Evolutionary conservation across 2,888 invertebrate genomes (phyloP), one percentile per base, ranked within the genome.

Genomic region (Hydroisotoma schaefferi): DNA sequence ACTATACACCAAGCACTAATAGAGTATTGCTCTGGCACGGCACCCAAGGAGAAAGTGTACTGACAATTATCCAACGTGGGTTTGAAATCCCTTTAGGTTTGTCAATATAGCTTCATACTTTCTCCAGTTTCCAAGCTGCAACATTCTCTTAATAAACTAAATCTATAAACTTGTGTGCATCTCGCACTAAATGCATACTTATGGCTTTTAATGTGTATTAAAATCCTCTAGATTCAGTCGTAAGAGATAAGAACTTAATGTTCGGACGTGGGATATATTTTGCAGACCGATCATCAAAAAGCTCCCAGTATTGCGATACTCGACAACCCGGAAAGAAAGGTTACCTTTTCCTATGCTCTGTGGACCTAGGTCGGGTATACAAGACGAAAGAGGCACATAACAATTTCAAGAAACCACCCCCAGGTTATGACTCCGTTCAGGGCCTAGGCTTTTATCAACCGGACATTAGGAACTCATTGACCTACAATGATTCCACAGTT

Each of bases 291-390:
- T 25, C 48, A 2, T 64, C 61, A 2, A 64, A 64, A 37, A 64
- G 64, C 22, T 40, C 49, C 10, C 26, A 58, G 2, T 64, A 64
- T 43, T 64, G 64, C 18, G 57, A 54, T 20, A 4, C 20, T 1
- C 44, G n/a, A 3, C 20, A 23, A 15, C 15, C 8, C 6, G 55
- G 57, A 1, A 1, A n/a, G 3, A n/a, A n/a, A 4, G 55, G 25
- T 1, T 59, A 57, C 38, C 27, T 65, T 15, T 62, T 65, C 23
- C 46, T 65, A 6, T 65, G 65, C 22, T 61, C 62, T 47, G 65
- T 65, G 2, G 29, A 55, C 10, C 18, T 65, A 20, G 65, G 65
- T 10, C 47, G 48, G 25, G 43, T 46, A 33, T 62, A 57, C 48
- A 59, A 55, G 25, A 44, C 57, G 8, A 38, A 29, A 10, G 44